phyloP scores from a whole-genome alignment of 2,888 invertebrate species.

The Toxonevra muliebris region DNA sequence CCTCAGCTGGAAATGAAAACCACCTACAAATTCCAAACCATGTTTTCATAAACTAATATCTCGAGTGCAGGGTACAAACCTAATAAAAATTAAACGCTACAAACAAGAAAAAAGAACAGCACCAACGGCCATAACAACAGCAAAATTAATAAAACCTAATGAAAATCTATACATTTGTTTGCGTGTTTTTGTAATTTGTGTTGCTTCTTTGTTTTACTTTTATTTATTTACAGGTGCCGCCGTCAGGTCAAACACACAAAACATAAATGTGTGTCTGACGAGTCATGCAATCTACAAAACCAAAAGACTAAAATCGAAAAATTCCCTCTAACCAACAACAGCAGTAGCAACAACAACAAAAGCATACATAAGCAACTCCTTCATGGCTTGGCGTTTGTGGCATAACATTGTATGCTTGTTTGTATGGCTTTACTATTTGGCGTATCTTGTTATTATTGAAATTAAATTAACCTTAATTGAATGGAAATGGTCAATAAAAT shows the following conservation, averaged over 20 bases:
- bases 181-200: neutral
- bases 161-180: neutral
- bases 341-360: too few relatives aligned
- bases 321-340: neutral
- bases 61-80: too few relatives aligned
- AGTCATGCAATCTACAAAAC: neutral
- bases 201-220: constrained; percentile 1
- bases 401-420: too few relatives aligned
- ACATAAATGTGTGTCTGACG: neutral
- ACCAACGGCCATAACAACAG: neutral
- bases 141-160: neutral
- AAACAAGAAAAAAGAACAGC: neutral
- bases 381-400: too few relatives aligned
- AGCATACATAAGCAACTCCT: too few relatives aligned
- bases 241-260: neutral
- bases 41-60: too few relatives aligned
- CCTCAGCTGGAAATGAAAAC: too few relatives aligned
- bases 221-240: constrained; percentile 4
- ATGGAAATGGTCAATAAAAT: constrained; percentile 36
- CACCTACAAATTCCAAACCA: too few relatives aligned
- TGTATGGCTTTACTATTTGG: neutral
- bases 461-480: constrained; percentile 35
- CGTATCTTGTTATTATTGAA: constrained; percentile 29
- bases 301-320: neutral
- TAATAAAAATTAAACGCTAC: too few relatives aligned